Conservation (phyloP, 2,113 vertebrate species). For the Lasiurus borealis region DNA sequence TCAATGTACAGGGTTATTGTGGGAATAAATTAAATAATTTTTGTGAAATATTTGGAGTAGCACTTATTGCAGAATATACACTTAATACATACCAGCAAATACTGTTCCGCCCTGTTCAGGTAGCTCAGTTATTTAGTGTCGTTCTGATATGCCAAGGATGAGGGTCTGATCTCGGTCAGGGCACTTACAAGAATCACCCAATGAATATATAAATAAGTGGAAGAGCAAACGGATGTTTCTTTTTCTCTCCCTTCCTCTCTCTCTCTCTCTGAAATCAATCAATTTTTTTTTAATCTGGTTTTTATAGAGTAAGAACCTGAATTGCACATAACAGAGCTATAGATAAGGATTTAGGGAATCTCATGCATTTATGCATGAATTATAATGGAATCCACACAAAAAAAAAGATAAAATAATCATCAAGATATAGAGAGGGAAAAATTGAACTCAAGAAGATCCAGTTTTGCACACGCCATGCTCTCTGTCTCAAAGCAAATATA, state of each 20-base stretch:
- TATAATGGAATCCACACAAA: slow-evolving; percentile 50
- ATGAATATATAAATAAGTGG: neutral
- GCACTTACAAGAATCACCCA: neutral
- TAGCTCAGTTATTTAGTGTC: neutral
- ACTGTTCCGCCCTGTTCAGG: neutral
- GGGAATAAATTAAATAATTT: neutral
- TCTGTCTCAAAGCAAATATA: slow-evolving; percentile 59
- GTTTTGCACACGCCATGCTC: slow-evolving; percentile 8
- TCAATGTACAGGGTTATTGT: neutral
- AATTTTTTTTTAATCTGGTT: neutral
- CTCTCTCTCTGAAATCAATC: neutral
- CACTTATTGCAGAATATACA: neutral
- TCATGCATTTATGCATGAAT: slow-evolving; percentile 68
- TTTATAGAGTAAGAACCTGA: neutral
- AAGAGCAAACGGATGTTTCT: neutral
- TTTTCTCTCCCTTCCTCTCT: neutral
- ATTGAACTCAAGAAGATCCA: slow-evolving; percentile 40
- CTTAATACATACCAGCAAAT: neutral
- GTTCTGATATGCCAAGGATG: neutral
- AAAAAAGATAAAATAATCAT: slow-evolving; percentile 58
- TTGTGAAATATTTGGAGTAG: neutral
- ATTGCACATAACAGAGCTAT: neutral
- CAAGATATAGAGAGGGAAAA: slow-evolving; percentile 42
- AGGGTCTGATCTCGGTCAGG: neutral
- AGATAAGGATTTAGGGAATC: slow-evolving; percentile 4